These are phyloP conservation scores for Gymnogyps californianus DNA, from an alignment of 2,113 vertebrate species.

Conservation along the genomic window DNA sequence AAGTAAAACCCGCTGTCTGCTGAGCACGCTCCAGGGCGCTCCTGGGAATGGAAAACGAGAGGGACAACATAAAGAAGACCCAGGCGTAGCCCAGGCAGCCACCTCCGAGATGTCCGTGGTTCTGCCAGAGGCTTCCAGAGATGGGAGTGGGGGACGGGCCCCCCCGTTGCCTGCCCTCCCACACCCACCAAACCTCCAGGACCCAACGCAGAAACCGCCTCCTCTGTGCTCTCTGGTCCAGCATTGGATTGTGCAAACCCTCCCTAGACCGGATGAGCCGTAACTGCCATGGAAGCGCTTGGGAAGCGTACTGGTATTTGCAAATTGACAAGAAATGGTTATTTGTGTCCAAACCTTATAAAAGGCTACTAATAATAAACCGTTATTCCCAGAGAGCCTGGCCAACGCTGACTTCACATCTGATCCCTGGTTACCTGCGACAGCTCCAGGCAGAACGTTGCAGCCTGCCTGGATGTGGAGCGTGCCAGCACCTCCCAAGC, in stretches of 20 bases:
- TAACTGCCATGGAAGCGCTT: neutral
- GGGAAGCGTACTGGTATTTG: no score
- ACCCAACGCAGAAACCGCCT: neutral
- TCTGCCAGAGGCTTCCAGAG: neutral
- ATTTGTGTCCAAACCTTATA: neutral
- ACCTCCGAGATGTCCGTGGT: no score
- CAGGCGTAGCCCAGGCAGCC: neutral
- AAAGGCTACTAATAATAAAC: neutral
- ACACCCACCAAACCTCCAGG: neutral
- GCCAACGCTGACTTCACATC: neutral
- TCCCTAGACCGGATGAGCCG: fast-evolving
- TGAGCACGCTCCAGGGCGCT: fast-evolving
- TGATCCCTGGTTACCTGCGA: no score
- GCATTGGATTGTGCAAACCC: neutral
- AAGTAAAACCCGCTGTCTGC: neutral
- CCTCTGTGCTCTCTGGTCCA: neutral
- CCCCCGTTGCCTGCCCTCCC: no score
- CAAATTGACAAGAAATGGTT: neutral
- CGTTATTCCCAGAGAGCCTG: neutral
- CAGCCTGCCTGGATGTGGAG: fast-evolving
- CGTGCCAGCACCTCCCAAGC: fast-evolving
- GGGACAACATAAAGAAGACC: neutral
- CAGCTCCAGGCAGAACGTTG: neutral
- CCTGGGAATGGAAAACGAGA: fast-evolving
- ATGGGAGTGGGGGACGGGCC: neutral